Conservation (phyloP, 1,140 invertebrate genomes). For the Sitophilus oryzae region DNA sequence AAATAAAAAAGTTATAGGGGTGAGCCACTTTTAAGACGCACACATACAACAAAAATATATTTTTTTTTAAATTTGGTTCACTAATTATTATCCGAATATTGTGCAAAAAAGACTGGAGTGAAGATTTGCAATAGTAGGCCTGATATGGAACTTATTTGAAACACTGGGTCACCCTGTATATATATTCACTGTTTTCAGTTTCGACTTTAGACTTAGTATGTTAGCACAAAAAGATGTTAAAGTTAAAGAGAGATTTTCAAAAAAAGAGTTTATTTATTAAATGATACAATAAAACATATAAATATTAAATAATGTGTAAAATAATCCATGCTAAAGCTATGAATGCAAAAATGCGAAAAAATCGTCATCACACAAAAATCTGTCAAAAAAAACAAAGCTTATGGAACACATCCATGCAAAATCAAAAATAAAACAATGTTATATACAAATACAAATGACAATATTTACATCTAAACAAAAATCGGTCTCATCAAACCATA, state of each 20-base stretch:
- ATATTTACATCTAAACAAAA: not conserved
- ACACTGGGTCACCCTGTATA: too few species aligned
- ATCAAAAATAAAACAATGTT: not conserved
- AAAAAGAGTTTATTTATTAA: constrained; percentile 10
- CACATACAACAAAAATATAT: too few species aligned
- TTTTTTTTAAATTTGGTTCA: too few species aligned
- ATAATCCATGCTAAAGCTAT: not conserved
- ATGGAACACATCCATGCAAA: constrained; percentile 3
- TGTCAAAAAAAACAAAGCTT: not conserved
- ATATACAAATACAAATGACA: not conserved
- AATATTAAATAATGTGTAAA: constrained; percentile 6
- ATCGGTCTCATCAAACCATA: not conserved
- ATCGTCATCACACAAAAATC: too few species aligned
- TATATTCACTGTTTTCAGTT: not conserved
- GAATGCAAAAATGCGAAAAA: not conserved
- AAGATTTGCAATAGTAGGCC: too few species aligned
- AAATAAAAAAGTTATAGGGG: too few species aligned
- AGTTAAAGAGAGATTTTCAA: constrained; percentile 15
- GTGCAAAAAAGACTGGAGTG: too few species aligned
- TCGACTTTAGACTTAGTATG: constrained; percentile 1
- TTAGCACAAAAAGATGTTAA: constrained; percentile 21
- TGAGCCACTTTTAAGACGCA: too few species aligned
- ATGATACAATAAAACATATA: constrained; percentile 5
- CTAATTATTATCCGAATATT: too few species aligned
- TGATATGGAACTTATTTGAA: too few species aligned